These are phyloP conservation scores for Plutella xylostella DNA, from an alignment of 2,888 invertebrate species.

Conservation along the genomic window DNA sequence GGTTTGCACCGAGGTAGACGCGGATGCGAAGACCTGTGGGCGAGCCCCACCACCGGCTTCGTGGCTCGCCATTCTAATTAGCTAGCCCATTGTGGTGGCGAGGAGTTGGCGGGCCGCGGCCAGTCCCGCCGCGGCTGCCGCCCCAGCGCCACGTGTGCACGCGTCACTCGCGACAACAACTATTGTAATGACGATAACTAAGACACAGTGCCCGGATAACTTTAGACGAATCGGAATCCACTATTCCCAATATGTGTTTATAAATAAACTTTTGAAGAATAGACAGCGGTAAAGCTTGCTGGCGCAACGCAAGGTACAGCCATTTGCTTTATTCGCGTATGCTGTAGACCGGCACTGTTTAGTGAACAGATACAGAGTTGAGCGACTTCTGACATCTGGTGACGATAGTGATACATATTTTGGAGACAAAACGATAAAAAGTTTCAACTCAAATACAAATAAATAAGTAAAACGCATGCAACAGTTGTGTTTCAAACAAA, in stretches of 20 bases:
- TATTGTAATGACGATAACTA: constrained; percentile 57
- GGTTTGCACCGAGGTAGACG: too few species aligned
- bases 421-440: too few species aligned
- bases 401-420: too few species aligned
- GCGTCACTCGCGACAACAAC: constrained; percentile 27
- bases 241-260: too few species aligned
- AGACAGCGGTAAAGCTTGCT: constrained; percentile 36
- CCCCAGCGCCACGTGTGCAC: constrained; percentile 43
- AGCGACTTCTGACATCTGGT: background rate
- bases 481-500: too few species aligned
- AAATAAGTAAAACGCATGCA: too few species aligned
- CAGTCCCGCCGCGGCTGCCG: constrained; percentile 49
- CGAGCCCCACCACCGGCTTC: constrained; percentile 43
- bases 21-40: constrained; percentile 66
- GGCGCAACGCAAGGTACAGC: constrained; percentile 57
- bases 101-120: constrained; percentile 39
- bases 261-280: too few species aligned
- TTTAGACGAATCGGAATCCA: constrained; percentile 29
- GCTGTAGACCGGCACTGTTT: constrained; percentile 48
- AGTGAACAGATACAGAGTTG: constrained; percentile 16
- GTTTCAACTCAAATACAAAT: too few species aligned
- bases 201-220: constrained; percentile 53
- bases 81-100: constrained; percentile 64
- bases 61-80: constrained; percentile 65
- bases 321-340: constrained; percentile 47